phyloP scores from a whole-genome alignment of 2,888 invertebrate species.

The Phalera bucephala region DNA sequence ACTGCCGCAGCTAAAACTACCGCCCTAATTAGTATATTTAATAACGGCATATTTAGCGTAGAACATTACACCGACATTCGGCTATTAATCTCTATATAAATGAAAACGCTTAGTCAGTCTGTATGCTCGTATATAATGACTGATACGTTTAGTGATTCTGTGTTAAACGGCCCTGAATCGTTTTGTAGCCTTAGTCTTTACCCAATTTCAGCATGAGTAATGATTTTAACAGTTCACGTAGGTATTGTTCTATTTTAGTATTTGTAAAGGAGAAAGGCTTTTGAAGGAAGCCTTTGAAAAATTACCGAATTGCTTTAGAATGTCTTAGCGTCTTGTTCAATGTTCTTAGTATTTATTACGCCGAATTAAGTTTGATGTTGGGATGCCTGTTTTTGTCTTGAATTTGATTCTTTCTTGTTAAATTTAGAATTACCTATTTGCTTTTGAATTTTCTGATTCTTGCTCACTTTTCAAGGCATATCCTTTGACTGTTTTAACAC shows the following conservation, averaged over 20 bases:
- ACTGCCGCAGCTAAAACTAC: slow-evolving; percentile 3
- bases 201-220: neutral
- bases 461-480: too few relatives aligned
- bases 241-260: neutral
- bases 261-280: neutral
- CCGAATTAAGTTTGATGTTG: too few relatives aligned
- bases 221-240: neutral
- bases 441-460: too few relatives aligned
- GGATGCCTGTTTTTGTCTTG: too few relatives aligned
- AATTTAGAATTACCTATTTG: too few relatives aligned
- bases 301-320: too few relatives aligned
- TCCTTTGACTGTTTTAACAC: too few relatives aligned
- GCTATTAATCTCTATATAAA: slow-evolving; percentile 9
- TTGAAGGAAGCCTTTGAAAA: neutral
- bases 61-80: slow-evolving; percentile 4
- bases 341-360: neutral
- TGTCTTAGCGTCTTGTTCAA: neutral
- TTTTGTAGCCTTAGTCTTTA: neutral
- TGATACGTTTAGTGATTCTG: neutral
- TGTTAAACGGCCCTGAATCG: neutral
- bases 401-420: too few relatives aligned
- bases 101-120: slow-evolving; percentile 10
- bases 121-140: neutral
- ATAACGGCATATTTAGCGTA: slow-evolving; percentile 7
- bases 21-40: slow-evolving; percentile 8